phyloP scores from a whole-genome alignment of 2,888 invertebrate genomes.

The Catocala nupta region DNA sequence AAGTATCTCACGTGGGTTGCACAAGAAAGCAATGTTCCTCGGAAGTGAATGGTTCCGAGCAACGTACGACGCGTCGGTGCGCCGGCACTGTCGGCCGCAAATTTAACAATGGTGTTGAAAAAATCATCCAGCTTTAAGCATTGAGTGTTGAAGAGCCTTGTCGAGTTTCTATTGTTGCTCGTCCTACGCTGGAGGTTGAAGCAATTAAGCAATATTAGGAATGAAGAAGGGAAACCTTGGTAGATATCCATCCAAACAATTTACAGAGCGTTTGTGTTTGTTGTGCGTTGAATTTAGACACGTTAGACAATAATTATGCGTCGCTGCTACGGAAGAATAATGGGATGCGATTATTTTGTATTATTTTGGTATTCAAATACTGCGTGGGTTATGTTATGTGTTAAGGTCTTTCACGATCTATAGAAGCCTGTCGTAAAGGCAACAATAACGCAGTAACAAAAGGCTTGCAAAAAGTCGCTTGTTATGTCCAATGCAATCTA shows the following conservation, averaged over 20 bases:
- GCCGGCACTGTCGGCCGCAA: slow-evolving; percentile 39
- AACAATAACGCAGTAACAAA: slow-evolving; percentile 52
- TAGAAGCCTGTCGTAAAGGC: slow-evolving; percentile 25
- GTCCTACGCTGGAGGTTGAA: slow-evolving; percentile 70
- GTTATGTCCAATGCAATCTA: slow-evolving; percentile 57
- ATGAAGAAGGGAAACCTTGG: slow-evolving; percentile 72
- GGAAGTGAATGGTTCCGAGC: slow-evolving; percentile 72
- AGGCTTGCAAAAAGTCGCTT: slow-evolving; percentile 39
- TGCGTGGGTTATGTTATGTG: slow-evolving; percentile 26
- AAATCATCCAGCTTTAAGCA: slow-evolving; percentile 66
- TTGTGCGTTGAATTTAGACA: slow-evolving; percentile 42
- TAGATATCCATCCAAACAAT: slow-evolving; percentile 49
- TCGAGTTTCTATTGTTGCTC: slow-evolving; percentile 71
- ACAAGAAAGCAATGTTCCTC: slow-evolving; percentile 65
- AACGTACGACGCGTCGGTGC: slow-evolving; percentile 10
- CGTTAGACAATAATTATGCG: slow-evolving; percentile 44
- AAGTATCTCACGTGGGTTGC: slow-evolving; percentile 68
- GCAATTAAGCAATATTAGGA: slow-evolving; percentile 79
- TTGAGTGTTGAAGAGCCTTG: slow-evolving; percentile 65
- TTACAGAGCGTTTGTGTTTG: slow-evolving; percentile 38
- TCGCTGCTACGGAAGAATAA: slow-evolving; percentile 31
- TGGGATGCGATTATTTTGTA: slow-evolving; percentile 16
- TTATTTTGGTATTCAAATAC: slow-evolving; percentile 12
- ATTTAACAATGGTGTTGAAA: slow-evolving; percentile 69
- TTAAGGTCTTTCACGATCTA: slow-evolving; percentile 29